Conservation (phyloP, 1,140 invertebrate genomes). For the Meteorus sp. region DNA sequence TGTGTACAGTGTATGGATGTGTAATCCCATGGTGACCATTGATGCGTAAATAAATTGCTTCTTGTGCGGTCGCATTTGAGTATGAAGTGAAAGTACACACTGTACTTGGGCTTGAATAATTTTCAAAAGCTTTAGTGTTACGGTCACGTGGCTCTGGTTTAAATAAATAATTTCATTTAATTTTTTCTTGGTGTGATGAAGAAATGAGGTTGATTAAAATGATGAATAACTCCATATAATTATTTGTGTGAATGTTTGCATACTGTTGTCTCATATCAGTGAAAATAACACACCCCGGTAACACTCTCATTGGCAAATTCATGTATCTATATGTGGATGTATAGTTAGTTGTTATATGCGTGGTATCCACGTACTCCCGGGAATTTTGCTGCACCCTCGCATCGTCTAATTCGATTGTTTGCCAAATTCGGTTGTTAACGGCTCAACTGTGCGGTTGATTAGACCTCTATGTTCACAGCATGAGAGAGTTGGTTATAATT, state of each 20-base stretch:
- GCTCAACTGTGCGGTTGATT: constrained; percentile 39
- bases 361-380: not conserved
- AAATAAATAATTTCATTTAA: too few species aligned
- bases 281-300: constrained; percentile 5
- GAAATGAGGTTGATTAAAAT: constrained; percentile 16
- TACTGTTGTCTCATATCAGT: too few species aligned
- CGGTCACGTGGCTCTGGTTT: constrained; percentile 47
- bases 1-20: not conserved
- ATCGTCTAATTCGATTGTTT: constrained; percentile 45
- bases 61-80: constrained; percentile 23
- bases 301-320: too few species aligned
- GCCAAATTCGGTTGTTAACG: constrained; percentile 46
- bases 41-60: constrained; percentile 19
- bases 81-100: not conserved
- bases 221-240: too few species aligned
- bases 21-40: constrained; percentile 1
- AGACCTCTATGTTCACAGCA: constrained; percentile 36
- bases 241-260: constrained; percentile 39
- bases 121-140: too few species aligned
- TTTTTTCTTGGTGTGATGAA: constrained; percentile 47
- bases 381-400: constrained; percentile 32
- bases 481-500: constrained; percentile 7
- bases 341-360: too few species aligned
- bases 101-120: not conserved
- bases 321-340: constrained; percentile 9